These are phyloP conservation scores for Calidris pugnax DNA, from an alignment of 2,113 vertebrate genomes.

Conservation along the genomic window DNA sequence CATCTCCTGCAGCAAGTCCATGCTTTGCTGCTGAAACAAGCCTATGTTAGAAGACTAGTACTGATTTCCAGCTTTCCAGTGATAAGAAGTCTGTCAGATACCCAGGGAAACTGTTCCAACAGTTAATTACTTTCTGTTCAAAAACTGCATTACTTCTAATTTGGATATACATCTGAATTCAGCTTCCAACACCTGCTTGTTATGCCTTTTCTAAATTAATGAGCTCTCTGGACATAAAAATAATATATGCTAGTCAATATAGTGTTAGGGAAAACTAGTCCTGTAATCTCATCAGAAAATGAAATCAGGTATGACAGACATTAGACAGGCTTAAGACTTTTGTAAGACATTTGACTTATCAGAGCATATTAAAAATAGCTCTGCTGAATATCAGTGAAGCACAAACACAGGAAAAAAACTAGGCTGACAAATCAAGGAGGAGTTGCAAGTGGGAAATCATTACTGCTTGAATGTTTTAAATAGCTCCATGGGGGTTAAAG, in stretches of 20 bases:
- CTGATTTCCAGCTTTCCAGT: background rate
- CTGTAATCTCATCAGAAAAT: background rate
- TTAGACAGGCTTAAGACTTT: background rate
- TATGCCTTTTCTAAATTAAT: background rate
- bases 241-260: background rate
- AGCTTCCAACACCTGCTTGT: background rate
- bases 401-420: background rate
- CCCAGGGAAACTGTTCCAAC: background rate
- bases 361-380: background rate
- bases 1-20: background rate
- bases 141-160: background rate
- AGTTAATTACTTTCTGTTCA: background rate
- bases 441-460: background rate
- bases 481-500: background rate
- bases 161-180: background rate
- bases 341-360: background rate
- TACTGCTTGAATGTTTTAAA: background rate
- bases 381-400: background rate
- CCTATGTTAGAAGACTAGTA: background rate
- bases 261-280: background rate
- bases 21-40: background rate
- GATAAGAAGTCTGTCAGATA: background rate
- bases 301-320: background rate
- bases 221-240: background rate
- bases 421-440: background rate